Conservation (phyloP, 2,797 vertebrate genomes). For the Lates japonicus region DNA sequence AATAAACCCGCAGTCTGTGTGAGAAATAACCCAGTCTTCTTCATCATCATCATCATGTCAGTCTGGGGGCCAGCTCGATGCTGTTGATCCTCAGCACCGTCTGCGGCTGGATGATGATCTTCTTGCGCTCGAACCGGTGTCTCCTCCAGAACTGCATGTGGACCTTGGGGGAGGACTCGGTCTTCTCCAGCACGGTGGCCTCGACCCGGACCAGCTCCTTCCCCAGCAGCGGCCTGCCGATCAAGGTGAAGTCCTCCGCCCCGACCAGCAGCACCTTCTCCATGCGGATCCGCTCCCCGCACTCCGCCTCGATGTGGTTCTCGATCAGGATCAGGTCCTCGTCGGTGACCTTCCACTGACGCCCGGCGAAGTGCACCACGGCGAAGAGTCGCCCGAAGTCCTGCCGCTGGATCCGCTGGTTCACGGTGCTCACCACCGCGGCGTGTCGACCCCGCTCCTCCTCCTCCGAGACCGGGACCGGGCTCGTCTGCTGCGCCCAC, state of each 20-base stretch:
- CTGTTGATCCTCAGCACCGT: constrained; percentile 93
- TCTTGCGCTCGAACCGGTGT: constrained; percentile 88
- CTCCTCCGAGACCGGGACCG: constrained; percentile 77
- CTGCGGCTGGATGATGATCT: constrained; percentile 87
- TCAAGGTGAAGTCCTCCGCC: constrained; percentile 90
- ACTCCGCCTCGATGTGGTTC: constrained; percentile 88
- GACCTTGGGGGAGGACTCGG: constrained; percentile 92
- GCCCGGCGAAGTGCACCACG: constrained; percentile 93
- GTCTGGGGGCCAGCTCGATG: constrained; percentile 87
- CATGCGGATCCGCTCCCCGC: constrained; percentile 92
- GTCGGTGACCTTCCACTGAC: constrained; percentile 94
- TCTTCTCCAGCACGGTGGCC: constrained; percentile 95
- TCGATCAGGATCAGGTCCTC: constrained; percentile 94
- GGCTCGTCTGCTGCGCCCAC: constrained; percentile 85
- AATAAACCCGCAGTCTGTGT: background rate
- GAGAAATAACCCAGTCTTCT: background rate
- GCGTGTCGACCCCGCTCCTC: constrained; percentile 78
- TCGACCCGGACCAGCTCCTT: constrained; percentile 91
- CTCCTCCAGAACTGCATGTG: constrained; percentile 90
- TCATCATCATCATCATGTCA: constrained; percentile 74
- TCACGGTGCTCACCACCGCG: constrained; percentile 89
- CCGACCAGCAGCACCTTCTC: constrained; percentile 91
- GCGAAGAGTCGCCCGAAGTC: constrained; percentile 92
- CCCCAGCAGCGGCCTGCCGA: constrained; percentile 92
- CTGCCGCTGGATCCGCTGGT: constrained; percentile 79